A percentile compares a stretch with the other conserved stretches of the same genome.
Evolutionary conservation across 2,888 invertebrate genomes (phyloP).

Genomic region (Rhagonycha fulva): DNA sequence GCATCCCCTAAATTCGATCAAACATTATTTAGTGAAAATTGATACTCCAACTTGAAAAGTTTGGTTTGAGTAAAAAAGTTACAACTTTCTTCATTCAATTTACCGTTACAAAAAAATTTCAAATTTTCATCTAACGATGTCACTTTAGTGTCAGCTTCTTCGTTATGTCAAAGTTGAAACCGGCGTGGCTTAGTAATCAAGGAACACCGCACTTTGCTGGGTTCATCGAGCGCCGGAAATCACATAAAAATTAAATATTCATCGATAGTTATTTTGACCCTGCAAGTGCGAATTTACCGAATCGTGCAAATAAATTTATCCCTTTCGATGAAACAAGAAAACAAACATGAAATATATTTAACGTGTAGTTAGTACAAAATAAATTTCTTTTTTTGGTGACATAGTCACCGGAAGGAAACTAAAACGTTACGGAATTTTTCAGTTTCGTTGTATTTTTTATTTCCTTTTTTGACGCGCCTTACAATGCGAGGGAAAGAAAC

Average conservation of each 20-base stretch:
- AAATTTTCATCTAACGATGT: background rate
- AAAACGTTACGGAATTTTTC: conserved; percentile 19
- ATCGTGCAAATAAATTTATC: background rate
- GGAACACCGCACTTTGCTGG: too few species aligned
- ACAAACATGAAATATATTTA: conserved; percentile 29
- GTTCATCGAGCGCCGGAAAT: background rate
- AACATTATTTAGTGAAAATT: background rate
- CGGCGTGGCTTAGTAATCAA: background rate
- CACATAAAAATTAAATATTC: background rate
- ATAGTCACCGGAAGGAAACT: conserved; percentile 30
- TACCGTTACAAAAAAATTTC: background rate
- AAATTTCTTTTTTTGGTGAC: conserved; percentile 27
- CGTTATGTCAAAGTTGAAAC: background rate
- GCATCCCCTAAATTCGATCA: background rate
- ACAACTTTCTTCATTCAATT: background rate
- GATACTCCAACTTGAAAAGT: background rate
- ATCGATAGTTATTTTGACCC: background rate
- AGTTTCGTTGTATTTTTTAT: conserved; percentile 18
- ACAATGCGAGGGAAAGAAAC: conserved; percentile 10
- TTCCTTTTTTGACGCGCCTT: conserved; percentile 4
- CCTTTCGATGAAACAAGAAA: conserved; percentile 8
- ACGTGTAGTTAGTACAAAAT: conserved; percentile 29
- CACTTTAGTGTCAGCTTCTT: background rate
- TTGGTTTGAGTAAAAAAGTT: background rate
- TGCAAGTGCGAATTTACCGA: background rate